Base-by-base conservation (phyloP, 2,113 vertebrate species). In the Acinonyx jubatus region DNA sequence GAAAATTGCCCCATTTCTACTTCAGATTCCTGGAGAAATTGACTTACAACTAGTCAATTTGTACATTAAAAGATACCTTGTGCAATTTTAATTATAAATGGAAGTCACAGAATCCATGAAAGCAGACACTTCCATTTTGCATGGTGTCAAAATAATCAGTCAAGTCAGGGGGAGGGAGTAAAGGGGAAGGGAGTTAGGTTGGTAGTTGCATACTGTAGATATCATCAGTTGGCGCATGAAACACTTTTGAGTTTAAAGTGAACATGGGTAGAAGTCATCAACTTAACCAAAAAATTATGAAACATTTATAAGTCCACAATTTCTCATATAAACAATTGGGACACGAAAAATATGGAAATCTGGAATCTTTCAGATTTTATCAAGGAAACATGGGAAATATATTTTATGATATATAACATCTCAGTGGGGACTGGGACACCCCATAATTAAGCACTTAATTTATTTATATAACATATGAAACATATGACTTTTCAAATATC, bases 1-100 rank as follows among this genome's bases (percentile, higher is more conserved):
- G 33, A 48, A 98, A 98, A 98, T 95, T 95, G 73, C 82, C 83
- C 85, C 38, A 74, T 91, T 95, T 88, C 29, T 97, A 68, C 65
- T 97, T 98, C 36, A 96, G 4, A 76, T 96, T 96, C 18, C 41
- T 50, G 5, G 16, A 90, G 92, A 74, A 76, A 85, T 69, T 76
- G 98, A 98, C 98, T 97, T 91, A 65, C 65, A 98, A 8, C 11
- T 25, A 86, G 95, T 96, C 55, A 96, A 95, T 84, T 27, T 81
- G 23, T 86, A 85, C 63, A 74, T 52, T 89, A 57, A 73, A 98
- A 91, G 78, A 93, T 69, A 91, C 16, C 13, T 48, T 74, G 14
- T 69, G 5, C 15, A 98, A 89, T 97, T 97, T 96, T 96, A 93
- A 96, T 96, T 71, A 97, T 95, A 55, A 97, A 86, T 86, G 83